Evolutionary conservation across 2,113 vertebrate genomes (phyloP).

Genomic region (Lampris megalopsis): DNA sequence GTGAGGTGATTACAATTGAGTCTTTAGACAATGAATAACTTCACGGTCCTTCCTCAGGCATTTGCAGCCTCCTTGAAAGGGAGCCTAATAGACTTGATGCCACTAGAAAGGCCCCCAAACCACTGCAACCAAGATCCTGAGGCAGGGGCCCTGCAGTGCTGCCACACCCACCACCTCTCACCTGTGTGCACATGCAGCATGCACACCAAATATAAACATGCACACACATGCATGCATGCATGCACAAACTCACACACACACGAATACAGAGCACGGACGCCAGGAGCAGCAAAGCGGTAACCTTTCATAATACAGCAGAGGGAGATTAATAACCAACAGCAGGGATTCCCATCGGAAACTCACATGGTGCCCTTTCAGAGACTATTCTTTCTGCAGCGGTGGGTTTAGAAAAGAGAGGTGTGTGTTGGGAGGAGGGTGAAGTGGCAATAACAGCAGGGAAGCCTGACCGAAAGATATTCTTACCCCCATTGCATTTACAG

Average conservation of each 20-base stretch:
- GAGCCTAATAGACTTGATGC: slow-evolving; percentile 90
- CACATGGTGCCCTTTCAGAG: slow-evolving; percentile 19
- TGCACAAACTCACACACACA: slow-evolving; percentile 31
- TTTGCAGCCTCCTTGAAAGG: slow-evolving; percentile 84
- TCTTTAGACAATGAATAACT: slow-evolving; percentile 96
- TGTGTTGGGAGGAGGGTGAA: slow-evolving; percentile 35
- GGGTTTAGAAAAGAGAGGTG: slow-evolving; percentile 38
- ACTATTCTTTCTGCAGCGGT: slow-evolving; percentile 24
- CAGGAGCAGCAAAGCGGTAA: slow-evolving; percentile 27
- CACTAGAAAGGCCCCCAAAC: slow-evolving; percentile 76
- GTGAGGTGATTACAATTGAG: slow-evolving; percentile 97
- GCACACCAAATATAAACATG: not conserved
- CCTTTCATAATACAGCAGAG: slow-evolving; percentile 49
- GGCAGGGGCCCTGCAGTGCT: slow-evolving; percentile 47
- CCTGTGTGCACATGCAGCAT: slow-evolving; percentile 35
- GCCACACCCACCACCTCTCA: slow-evolving; percentile 38
- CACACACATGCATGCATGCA: slow-evolving; percentile 1
- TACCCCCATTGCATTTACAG: slow-evolving; percentile 23
- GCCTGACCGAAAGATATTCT: slow-evolving; percentile 26
- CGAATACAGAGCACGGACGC: slow-evolving; percentile 1
- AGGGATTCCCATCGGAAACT: slow-evolving; percentile 46
- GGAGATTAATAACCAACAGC: slow-evolving; percentile 46
- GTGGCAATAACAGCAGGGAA: slow-evolving; percentile 46
- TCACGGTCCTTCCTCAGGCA: slow-evolving; percentile 85
- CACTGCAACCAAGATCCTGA: slow-evolving; percentile 63